These are phyloP conservation scores for Zonitis immaculata DNA, from an alignment of 2,888 invertebrate species.

Conservation along the genomic window DNA sequence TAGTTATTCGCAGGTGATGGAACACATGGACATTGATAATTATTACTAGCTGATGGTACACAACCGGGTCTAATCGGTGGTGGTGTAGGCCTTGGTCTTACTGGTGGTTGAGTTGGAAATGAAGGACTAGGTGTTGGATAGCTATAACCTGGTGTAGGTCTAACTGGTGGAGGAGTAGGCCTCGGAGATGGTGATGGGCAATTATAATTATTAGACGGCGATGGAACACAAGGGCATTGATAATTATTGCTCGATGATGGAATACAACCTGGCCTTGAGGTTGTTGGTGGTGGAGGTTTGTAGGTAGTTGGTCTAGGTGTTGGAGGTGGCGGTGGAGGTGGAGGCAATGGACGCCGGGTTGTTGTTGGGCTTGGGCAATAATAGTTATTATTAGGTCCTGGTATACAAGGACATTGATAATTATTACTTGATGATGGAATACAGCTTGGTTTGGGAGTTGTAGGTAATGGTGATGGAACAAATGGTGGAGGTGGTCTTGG, in stretches of 20 bases:
- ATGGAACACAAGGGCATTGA: not conserved
- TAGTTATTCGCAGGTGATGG: not conserved
- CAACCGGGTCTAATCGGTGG: not conserved
- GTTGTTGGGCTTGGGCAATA: no score
- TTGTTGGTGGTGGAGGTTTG: not conserved
- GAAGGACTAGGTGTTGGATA: conserved; percentile 5
- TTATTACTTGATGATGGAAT: conserved; percentile 1
- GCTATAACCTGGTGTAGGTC: not conserved
- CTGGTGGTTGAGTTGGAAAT: not conserved
- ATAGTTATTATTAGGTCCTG: not conserved
- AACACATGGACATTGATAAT: conserved; percentile 1
- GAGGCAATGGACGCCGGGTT: no score
- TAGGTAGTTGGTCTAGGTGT: conserved; percentile 19
- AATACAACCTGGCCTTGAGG: not conserved
- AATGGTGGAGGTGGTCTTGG: not conserved
- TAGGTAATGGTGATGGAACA: no score
- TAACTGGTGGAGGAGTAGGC: not conserved
- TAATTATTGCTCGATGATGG: conserved; percentile 1
- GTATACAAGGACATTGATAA: not conserved
- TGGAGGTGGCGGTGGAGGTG: not conserved
- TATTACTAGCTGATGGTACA: not conserved
- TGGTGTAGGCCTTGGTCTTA: not conserved
- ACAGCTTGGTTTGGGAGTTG: not conserved
- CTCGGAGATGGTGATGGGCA: not conserved
- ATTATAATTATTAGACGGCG: not conserved